A percentile compares a stretch with the other conserved stretches of the same genome.
Evolutionary conservation across 2,113 vertebrate genomes (phyloP).

Genomic region (Myiozetetes cayanensis): DNA sequence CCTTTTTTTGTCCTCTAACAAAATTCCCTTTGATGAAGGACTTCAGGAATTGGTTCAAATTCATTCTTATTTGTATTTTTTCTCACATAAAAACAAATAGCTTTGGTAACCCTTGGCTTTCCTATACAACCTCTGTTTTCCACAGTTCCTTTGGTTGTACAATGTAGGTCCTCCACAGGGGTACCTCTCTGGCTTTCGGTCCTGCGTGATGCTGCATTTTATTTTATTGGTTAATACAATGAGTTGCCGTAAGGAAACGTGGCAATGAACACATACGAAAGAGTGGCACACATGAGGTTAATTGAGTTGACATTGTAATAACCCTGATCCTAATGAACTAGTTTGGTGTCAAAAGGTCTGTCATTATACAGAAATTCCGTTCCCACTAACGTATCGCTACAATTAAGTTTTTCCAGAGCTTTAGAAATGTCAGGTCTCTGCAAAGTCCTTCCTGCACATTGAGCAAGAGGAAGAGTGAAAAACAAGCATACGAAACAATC

Average conservation of each 20-base stretch:
- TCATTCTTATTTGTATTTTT: constrained; percentile 61
- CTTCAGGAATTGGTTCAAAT: constrained; percentile 47
- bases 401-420: constrained; percentile 54
- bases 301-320: constrained; percentile 45
- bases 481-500: constrained; percentile 47
- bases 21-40: constrained; percentile 57
- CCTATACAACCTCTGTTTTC: constrained; percentile 64
- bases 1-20: constrained; percentile 43
- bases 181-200: constrained; percentile 75
- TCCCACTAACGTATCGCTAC: constrained; percentile 8
- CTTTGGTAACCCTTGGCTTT: constrained; percentile 78
- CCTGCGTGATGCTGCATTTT: constrained; percentile 67
- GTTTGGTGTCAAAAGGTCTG: constrained; percentile 56
- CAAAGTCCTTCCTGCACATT: constrained; percentile 42
- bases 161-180: constrained; percentile 69
- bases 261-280: constrained; percentile 49
- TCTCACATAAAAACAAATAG: constrained; percentile 62
- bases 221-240: constrained; percentile 58
- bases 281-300: constrained; percentile 59
- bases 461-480: constrained; percentile 53
- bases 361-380: constrained; percentile 1
- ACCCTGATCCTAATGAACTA: constrained; percentile 53
- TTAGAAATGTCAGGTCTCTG: constrained; percentile 52
- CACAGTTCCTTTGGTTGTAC: constrained; percentile 75
- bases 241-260: constrained; percentile 57